These are phyloP conservation scores for Nebria ingens DNA, from an alignment of 1,140 invertebrate genomes.

Conservation along the genomic window DNA sequence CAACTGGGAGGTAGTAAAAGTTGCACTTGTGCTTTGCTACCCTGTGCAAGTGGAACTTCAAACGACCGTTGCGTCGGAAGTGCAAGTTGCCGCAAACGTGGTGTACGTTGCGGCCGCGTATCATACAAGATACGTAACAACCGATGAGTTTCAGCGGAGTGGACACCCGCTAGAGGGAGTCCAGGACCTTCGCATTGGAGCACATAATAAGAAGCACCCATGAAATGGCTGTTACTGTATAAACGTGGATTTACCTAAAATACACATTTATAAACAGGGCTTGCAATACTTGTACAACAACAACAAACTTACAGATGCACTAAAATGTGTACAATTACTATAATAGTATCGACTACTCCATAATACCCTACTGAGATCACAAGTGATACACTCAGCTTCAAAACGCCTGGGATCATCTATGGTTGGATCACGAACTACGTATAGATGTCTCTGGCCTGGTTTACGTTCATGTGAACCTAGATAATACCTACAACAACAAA, in stretches of 20 bases:
- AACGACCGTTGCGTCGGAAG: conserved; percentile 63
- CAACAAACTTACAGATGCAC: conserved; percentile 47
- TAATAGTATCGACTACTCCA: conserved; percentile 65
- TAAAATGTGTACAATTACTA: conserved; percentile 70
- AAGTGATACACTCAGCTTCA: conserved; percentile 71
- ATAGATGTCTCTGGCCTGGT: conserved; percentile 78
- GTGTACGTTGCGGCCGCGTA: conserved; percentile 52
- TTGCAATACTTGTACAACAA: background rate
- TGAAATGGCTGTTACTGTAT: background rate
- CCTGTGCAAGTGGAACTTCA: conserved; percentile 66
- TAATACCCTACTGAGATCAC: conserved; percentile 55
- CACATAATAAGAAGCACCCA: conserved; percentile 56
- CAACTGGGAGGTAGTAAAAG: conserved; percentile 71
- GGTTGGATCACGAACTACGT: conserved; percentile 58
- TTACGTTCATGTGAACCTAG: conserved; percentile 60
- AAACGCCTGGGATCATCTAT: conserved; percentile 55
- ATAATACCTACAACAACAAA: conserved; percentile 40
- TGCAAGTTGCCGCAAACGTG: conserved; percentile 54
- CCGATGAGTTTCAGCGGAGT: conserved; percentile 57
- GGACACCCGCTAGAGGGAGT: conserved; percentile 64
- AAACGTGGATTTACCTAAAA: conserved; percentile 2
- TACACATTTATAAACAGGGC: conserved; percentile 12
- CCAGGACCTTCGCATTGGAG: conserved; percentile 70
- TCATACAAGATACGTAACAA: conserved; percentile 64
- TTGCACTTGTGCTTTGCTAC: conserved; percentile 65